These are phyloP conservation scores for Eulithis prunata DNA, from an alignment of 2,888 invertebrate species.

Conservation along the genomic window DNA sequence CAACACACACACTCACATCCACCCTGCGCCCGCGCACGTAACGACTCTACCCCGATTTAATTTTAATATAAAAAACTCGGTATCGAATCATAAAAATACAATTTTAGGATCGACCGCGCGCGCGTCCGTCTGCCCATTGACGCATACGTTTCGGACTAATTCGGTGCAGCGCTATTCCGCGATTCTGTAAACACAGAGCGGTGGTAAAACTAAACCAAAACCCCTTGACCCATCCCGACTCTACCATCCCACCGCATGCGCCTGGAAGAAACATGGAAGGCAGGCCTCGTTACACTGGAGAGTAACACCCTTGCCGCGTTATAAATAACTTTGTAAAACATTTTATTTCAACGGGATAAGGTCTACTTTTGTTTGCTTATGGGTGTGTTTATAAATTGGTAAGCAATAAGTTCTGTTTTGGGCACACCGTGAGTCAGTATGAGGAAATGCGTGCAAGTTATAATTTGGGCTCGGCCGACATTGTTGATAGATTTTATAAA, in stretches of 20 bases:
- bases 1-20: conserved; percentile 41
- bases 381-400: conserved; percentile 50
- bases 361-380: conserved; percentile 42
- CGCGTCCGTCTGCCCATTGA: conserved; percentile 77
- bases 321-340: conserved; percentile 34
- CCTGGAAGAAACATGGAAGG: conserved; percentile 51
- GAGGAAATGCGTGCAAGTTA: conserved; percentile 83
- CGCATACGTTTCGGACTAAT: conserved; percentile 82
- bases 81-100: conserved; percentile 80
- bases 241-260: conserved; percentile 44
- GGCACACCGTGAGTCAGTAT: conserved; percentile 79
- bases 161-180: conserved; percentile 83
- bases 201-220: conserved; percentile 64
- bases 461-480: conserved; percentile 78
- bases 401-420: conserved; percentile 81
- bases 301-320: conserved; percentile 54
- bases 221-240: conserved; percentile 55
- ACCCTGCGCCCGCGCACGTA: conserved; percentile 66
- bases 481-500: conserved; percentile 74
- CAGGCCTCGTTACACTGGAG: conserved; percentile 58
- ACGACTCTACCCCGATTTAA: conserved; percentile 67
- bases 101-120: conserved; percentile 71
- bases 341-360: conserved; percentile 40
- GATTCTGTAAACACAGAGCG: conserved; percentile 80
- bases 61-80: conserved; percentile 76